These are phyloP conservation scores for Bombus turneri DNA, from an alignment of 1,140 invertebrate genomes.

Conservation along the genomic window DNA sequence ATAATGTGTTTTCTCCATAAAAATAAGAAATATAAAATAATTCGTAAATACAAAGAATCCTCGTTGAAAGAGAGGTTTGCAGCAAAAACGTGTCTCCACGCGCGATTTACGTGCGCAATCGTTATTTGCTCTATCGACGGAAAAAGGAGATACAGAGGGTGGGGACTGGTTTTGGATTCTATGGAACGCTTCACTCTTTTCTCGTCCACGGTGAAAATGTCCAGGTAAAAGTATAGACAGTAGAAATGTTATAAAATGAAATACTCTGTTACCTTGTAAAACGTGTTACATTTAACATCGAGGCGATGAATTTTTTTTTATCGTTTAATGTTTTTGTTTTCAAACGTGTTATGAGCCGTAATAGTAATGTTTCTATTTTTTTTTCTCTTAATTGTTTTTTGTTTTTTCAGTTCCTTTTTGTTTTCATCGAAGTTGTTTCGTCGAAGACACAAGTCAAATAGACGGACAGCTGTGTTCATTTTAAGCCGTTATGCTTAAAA, in stretches of 20 bases:
- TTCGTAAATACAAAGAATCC: background rate
- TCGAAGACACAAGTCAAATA: slow-evolving; percentile 55
- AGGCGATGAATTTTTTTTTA: slow-evolving; percentile 65
- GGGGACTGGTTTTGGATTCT: slow-evolving; percentile 17
- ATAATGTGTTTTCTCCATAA: background rate
- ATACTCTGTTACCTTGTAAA: slow-evolving; percentile 74
- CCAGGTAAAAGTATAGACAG: slow-evolving; percentile 66
- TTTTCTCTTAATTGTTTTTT: slow-evolving; percentile 35
- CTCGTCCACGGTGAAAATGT: slow-evolving; percentile 47
- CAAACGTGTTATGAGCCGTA: slow-evolving; percentile 61
- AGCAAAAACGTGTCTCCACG: background rate
- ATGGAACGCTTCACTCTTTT: slow-evolving; percentile 26
- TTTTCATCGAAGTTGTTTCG: slow-evolving; percentile 24
- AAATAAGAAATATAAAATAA: background rate
- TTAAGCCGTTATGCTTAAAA: slow-evolving; percentile 45
- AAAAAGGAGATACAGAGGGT: slow-evolving; percentile 9
- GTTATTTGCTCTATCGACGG: slow-evolving; percentile 13
- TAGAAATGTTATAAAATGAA: slow-evolving; percentile 72
- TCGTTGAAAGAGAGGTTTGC: background rate
- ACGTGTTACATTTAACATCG: slow-evolving; percentile 74
- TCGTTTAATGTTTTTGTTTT: slow-evolving; percentile 51
- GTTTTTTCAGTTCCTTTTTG: slow-evolving; percentile 31
- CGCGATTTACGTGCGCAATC: background rate
- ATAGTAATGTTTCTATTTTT: slow-evolving; percentile 57
- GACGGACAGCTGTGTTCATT: slow-evolving; percentile 36